Conservation (phyloP, 2,888 invertebrate species). For the Deilephila elpenor region DNA sequence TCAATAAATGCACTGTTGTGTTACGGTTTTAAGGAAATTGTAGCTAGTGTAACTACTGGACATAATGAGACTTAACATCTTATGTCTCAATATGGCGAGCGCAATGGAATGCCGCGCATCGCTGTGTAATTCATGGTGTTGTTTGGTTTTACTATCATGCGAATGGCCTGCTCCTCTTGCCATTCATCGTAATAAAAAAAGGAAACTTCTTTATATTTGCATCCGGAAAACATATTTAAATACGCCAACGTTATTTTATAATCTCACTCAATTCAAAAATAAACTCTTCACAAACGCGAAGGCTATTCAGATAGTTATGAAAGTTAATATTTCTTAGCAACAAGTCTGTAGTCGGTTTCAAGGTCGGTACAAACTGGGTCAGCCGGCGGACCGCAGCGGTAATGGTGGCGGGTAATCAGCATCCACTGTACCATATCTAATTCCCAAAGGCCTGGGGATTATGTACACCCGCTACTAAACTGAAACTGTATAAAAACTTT, state of each 20-base stretch:
- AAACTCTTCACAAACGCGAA: background rate
- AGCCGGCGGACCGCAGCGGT: conserved; percentile 31
- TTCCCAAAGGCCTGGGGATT: conserved; percentile 21
- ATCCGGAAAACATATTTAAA: background rate
- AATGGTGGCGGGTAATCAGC: conserved; percentile 42
- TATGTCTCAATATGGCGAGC: too few species aligned
- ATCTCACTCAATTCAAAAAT: background rate
- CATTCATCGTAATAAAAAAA: too few species aligned
- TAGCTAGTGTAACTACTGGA: too few species aligned
- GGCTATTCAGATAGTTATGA: conserved; percentile 14
- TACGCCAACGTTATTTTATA: background rate
- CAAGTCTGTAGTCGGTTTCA: conserved; percentile 24
- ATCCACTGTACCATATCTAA: conserved; percentile 40
- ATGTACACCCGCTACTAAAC: background rate
- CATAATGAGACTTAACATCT: too few species aligned
- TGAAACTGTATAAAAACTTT: background rate
- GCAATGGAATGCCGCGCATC: too few species aligned
- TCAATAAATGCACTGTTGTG: too few species aligned
- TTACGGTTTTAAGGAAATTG: too few species aligned
- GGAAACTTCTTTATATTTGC: too few species aligned
- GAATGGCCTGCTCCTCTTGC: too few species aligned
- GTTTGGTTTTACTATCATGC: too few species aligned
- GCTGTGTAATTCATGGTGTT: too few species aligned
- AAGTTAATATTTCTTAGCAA: conserved; percentile 22
- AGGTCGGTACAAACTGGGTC: conserved; percentile 45